A percentile compares a stretch with the other conserved stretches of the same genome.
Conservation (phyloP, 2,888 invertebrate species). For the Emmelina monodactyla region DNA sequence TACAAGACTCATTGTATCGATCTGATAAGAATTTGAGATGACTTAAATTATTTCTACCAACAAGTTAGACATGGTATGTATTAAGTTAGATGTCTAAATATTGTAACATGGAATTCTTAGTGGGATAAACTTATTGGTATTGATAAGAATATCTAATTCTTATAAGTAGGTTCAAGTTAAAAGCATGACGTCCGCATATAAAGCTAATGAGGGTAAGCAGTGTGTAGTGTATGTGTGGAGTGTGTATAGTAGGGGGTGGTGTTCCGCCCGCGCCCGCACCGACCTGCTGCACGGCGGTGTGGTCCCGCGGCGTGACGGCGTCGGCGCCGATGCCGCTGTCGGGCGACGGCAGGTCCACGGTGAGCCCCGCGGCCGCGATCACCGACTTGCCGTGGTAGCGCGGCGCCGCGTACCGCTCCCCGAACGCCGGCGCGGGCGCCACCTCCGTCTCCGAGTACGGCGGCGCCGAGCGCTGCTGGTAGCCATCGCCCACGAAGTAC, state of each 20-base stretch:
- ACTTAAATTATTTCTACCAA: no score
- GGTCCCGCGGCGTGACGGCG: conserved; percentile 90
- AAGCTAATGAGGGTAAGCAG: conserved; percentile 7
- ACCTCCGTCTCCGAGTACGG: conserved; percentile 65
- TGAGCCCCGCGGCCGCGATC: conserved; percentile 81
- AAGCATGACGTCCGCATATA: conserved; percentile 8
- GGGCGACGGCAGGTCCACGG: conserved; percentile 93
- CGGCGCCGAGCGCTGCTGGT: conserved; percentile 67
- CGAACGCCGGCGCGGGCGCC: conserved; percentile 70
- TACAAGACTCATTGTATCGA: neutral
- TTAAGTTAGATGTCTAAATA: no score
- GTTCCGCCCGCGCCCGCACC: conserved; percentile 50
- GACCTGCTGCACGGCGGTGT: conserved; percentile 90
- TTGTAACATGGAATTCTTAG: no score
- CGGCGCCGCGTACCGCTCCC: conserved; percentile 73
- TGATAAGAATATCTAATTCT: no score
- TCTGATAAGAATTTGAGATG: no score
- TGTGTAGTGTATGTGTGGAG: conserved; percentile 20
- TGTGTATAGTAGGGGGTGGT: conserved; percentile 20
- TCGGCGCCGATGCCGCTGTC: conserved; percentile 96
- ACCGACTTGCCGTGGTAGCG: conserved; percentile 77
- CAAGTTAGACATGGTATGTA: no score
- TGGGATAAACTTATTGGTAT: no score
- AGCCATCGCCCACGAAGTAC: conserved; percentile 73
- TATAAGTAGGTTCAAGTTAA: no score